Base-by-base conservation (phyloP, 2,797 vertebrate genomes). In the Bufotes viridis region DNA sequence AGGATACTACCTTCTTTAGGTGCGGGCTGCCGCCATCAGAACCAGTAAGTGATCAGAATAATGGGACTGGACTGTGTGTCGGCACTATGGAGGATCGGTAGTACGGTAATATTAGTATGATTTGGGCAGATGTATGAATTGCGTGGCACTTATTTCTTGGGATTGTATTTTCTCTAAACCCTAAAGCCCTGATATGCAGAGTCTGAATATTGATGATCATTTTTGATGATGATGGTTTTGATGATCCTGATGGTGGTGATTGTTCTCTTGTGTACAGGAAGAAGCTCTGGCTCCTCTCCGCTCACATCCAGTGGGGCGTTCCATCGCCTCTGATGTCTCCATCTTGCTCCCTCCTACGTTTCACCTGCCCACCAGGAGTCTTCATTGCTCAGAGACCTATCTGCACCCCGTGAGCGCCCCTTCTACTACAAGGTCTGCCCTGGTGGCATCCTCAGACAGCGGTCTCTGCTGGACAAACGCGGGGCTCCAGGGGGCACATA, bases 371-470 rank as follows among this genome's bases (percentile, higher is more conserved):
- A 86, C 95, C 0, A 92, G 93, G 72, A 93, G 63, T 87, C 78
- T 95, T 0, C 90, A 95, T 3, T 95, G 94, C 92, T 94, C 94
- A 0, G 96, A 98, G 22, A 84, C 92, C 8, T 90, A 95, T 72
- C 93, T 98, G 17, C 74, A 76, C 74, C n/a, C 7, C 49, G 7
- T 53, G 20, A 53, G 4, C 18, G 10, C 74, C 42, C 98, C 0
- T 87, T 97, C 89, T 98, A 95, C 90, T 96, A 96, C 91, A 97
- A 96, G 93, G 89, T 96, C n/a, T 94, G 93, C 8, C 88, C 95
- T 4, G 26, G 92, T 0, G 92, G 94, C 87, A 87, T 95, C 55
- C 92, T 96, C 70, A 90, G 93, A 51, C 90, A 94, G 20, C 94
- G 94, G 76, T 88, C 94, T 5, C 94, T 96, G 89, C 91, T 93